phyloP scores from a whole-genome alignment of 2,113 vertebrate genomes.

The Trogon melanurus region DNA sequence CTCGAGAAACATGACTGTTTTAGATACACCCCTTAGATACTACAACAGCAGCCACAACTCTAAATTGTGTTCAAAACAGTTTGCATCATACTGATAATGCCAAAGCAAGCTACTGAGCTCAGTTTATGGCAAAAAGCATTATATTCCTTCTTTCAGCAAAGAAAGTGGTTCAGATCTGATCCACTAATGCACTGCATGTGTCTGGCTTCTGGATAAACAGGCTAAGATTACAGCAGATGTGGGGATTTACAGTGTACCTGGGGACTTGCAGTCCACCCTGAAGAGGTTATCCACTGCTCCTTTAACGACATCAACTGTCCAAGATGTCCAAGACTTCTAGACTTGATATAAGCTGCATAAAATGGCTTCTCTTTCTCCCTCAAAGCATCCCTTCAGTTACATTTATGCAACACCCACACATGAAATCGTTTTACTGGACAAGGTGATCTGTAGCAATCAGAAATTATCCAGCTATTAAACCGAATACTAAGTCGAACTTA shows the following conservation, averaged over 20 bases:
- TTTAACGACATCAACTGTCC: background rate
- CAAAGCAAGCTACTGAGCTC: background rate
- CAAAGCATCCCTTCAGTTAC: background rate
- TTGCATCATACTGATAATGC: background rate
- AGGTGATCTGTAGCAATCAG: background rate
- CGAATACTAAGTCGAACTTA: background rate
- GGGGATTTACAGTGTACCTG: background rate
- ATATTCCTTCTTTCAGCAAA: background rate
- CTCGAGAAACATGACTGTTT: slow-evolving; percentile 18
- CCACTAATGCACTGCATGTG: background rate
- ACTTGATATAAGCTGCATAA: background rate
- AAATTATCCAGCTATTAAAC: background rate
- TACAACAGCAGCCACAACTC: background rate
- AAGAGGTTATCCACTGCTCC: background rate
- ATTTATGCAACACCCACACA: background rate
- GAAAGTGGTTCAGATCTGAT: background rate
- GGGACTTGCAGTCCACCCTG: background rate
- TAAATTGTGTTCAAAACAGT: background rate
- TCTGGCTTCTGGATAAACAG: background rate
- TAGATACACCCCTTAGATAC: background rate
- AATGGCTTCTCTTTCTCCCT: background rate
- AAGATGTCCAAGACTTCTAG: background rate
- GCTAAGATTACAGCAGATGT: background rate
- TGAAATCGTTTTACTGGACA: background rate
- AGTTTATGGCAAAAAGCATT: background rate